Conservation (phyloP, 2,113 vertebrate genomes). For the Pongo pygmaeus region DNA sequence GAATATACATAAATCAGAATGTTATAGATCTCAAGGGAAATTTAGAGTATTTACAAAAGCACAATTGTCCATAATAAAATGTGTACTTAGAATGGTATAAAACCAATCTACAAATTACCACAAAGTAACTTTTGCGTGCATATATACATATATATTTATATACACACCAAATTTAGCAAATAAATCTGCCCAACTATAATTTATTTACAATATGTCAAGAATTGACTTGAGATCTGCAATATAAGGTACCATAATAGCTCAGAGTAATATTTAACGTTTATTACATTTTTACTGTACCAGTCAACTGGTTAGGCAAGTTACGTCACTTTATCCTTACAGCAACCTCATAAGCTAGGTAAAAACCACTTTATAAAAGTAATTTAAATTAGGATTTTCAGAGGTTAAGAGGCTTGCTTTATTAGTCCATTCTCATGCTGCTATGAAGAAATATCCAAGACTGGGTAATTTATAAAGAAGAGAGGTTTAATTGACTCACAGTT, state of each 20-base stretch:
- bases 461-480: no score
- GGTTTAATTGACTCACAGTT: no score
- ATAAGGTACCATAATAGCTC: constrained; percentile 7
- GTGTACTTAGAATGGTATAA: neutral
- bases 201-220: constrained; percentile 58
- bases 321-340: neutral
- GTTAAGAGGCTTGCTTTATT: constrained; percentile 24
- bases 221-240: constrained; percentile 43
- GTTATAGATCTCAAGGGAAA: constrained; percentile 13
- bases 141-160: neutral
- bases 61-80: constrained; percentile 38
- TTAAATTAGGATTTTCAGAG: neutral
- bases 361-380: neutral
- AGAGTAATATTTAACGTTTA: no score
- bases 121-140: constrained; percentile 12
- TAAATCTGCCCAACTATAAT: constrained; percentile 65
- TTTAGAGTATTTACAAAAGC: neutral
- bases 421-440: no score
- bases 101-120: constrained; percentile 44
- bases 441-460: no score
- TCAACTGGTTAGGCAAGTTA: neutral
- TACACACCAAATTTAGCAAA: constrained; percentile 23
- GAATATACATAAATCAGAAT: constrained; percentile 20
- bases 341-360: neutral
- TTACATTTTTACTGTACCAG: neutral